Percentiles rank a stretch among this genome's conserved stretches.
phyloP scores from a whole-genome alignment of 2,888 invertebrate genomes.

The Tanytarsus gracilentus region DNA sequence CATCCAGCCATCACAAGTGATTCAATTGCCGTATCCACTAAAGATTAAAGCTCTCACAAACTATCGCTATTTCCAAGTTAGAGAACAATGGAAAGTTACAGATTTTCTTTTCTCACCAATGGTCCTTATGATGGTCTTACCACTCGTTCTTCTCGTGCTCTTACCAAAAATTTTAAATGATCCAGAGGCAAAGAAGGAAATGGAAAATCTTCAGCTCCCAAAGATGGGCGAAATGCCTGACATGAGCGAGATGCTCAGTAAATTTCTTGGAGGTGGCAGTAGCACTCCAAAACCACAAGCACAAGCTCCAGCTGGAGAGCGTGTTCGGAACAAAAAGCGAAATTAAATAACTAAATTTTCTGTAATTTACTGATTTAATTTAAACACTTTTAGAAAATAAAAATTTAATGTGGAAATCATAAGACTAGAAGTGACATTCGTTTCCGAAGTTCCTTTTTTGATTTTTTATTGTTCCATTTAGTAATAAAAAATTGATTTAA shows the following conservation, averaged over 20 bases:
- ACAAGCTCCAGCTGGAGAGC: not conserved
- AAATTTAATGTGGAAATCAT: too few species aligned
- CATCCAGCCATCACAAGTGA: constrained; percentile 82
- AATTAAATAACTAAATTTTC: constrained; percentile 32
- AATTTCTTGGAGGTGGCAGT: constrained; percentile 67
- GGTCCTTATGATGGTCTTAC: constrained; percentile 96
- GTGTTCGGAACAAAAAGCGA: constrained; percentile 38
- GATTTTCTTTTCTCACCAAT: constrained; percentile 96
- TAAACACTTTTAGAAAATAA: not conserved
- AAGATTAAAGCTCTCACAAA: constrained; percentile 74
- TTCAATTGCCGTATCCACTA: constrained; percentile 87
- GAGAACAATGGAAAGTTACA: constrained; percentile 95
- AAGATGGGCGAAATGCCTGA: constrained; percentile 85
- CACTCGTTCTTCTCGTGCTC: constrained; percentile 80
- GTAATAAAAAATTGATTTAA: not conserved
- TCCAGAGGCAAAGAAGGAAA: constrained; percentile 92
- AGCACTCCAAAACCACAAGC: constrained; percentile 36
- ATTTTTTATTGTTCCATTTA: not conserved
- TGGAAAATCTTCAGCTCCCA: constrained; percentile 70
- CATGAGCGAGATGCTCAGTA: constrained; percentile 89
- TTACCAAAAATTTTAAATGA: constrained; percentile 96
- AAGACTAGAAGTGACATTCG: too few species aligned
- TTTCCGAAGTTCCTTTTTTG: not conserved
- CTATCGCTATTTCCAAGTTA: constrained; percentile 79
- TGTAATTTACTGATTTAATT: not conserved